phyloP scores from a whole-genome alignment of 1,140 invertebrate species.

The Cydia pomonella region DNA sequence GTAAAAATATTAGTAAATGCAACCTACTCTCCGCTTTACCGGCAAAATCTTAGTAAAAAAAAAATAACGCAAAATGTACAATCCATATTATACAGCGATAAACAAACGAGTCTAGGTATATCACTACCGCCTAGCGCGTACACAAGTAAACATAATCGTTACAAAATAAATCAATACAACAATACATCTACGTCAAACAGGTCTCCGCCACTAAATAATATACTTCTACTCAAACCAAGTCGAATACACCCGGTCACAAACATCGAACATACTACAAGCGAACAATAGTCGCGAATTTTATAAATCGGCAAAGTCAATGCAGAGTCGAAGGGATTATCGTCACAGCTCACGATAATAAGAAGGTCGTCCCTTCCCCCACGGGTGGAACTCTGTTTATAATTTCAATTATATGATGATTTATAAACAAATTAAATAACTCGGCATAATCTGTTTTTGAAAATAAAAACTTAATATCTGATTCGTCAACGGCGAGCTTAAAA shows the following conservation, averaged over 20 bases:
- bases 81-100: slow-evolving; percentile 52
- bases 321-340: not conserved
- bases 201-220: slow-evolving; percentile 12
- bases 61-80: slow-evolving; percentile 54
- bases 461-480: not conserved
- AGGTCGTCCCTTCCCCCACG: not conserved
- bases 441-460: not conserved
- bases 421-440: not conserved
- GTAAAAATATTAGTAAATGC: slow-evolving; percentile 79
- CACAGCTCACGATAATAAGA: not conserved
- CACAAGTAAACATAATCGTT: slow-evolving; percentile 39
- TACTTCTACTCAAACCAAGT: slow-evolving; percentile 13
- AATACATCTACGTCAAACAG: slow-evolving; percentile 13
- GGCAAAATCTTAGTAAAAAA: slow-evolving; percentile 48
- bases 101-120: slow-evolving; percentile 34
- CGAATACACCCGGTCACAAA: slow-evolving; percentile 3
- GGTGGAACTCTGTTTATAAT: not conserved
- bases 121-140: slow-evolving; percentile 36
- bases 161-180: slow-evolving; percentile 21
- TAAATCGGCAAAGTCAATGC: slow-evolving; percentile 13
- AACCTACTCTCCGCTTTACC: slow-evolving; percentile 61
- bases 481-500: not conserved
- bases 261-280: not conserved
- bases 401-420: not conserved
- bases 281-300: not conserved